Evolutionary conservation across 2,888 invertebrate species (phyloP).

Genomic region (Tuta absoluta): DNA sequence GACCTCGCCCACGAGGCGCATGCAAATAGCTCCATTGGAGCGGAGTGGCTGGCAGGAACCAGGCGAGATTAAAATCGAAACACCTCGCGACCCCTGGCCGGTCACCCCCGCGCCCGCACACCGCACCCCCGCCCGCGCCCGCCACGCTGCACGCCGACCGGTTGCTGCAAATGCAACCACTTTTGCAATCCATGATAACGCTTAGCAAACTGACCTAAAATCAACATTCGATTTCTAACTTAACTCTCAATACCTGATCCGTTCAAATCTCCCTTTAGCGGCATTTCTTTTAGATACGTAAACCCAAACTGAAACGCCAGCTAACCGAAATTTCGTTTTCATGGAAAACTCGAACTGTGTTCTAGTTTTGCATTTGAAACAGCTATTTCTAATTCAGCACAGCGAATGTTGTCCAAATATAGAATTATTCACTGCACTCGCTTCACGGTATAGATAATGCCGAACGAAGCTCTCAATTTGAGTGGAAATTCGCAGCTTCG

Average conservation of each 20-base stretch:
- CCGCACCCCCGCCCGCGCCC: background rate
- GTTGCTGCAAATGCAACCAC: conserved; percentile 20
- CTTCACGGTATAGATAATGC: conserved; percentile 38
- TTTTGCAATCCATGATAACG: conserved; percentile 28
- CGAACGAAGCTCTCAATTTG: conserved; percentile 40
- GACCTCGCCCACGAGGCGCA: conserved; percentile 73
- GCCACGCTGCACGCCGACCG: conserved; percentile 20
- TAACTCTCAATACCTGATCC: background rate
- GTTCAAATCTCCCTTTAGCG: background rate
- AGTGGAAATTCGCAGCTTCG: conserved; percentile 26
- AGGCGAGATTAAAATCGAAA: conserved; percentile 65
- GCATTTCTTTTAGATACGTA: background rate
- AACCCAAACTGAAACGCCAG: background rate
- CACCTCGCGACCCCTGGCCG: conserved; percentile 53
- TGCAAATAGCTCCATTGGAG: conserved; percentile 77
- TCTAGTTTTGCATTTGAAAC: conserved; percentile 43
- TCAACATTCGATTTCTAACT: conserved; percentile 18
- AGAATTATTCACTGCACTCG: conserved; percentile 52
- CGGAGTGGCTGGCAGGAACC: conserved; percentile 58
- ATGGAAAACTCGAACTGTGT: conserved; percentile 27
- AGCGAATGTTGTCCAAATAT: conserved; percentile 53
- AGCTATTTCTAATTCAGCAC: conserved; percentile 49
- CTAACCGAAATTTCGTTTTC: conserved; percentile 16
- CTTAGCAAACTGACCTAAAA: conserved; percentile 3
- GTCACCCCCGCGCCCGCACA: conserved; percentile 21